Evolutionary conservation across 2,888 invertebrate species (phyloP).

Genomic region (Habroteleia sp.): DNA sequence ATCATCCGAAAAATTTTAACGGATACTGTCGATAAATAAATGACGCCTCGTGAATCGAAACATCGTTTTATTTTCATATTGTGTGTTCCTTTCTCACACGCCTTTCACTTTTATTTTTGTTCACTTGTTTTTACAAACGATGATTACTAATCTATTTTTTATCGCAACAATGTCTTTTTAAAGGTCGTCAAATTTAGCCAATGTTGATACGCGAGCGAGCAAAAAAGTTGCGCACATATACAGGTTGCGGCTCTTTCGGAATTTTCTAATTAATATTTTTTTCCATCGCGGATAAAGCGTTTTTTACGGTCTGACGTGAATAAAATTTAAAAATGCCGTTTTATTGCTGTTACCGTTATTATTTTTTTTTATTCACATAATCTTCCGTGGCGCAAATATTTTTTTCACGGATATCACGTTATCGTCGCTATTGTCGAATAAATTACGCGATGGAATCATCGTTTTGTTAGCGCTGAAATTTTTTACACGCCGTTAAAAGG

Average conservation of each 20-base stretch:
- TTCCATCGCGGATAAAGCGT: conserved; percentile 60
- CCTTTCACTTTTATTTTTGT: conserved; percentile 21
- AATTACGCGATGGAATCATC: conserved; percentile 45
- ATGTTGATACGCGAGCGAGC: conserved; percentile 27
- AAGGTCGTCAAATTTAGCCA: conserved; percentile 58
- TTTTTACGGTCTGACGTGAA: conserved; percentile 40
- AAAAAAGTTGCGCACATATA: conserved; percentile 15
- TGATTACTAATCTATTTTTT: conserved; percentile 71
- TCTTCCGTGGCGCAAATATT: conserved; percentile 24
- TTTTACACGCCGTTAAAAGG: conserved; percentile 31
- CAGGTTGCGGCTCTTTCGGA: conserved; percentile 67
- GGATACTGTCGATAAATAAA: conserved; percentile 12
- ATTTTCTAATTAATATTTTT: conserved; percentile 78
- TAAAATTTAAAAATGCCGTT: conserved; percentile 52
- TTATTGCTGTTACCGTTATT: conserved; percentile 36
- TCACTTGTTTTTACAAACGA: conserved; percentile 39
- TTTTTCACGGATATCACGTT: conserved; percentile 36
- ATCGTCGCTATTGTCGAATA: conserved; percentile 35
- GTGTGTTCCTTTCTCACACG: conserved; percentile 11
- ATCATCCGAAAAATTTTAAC: conserved; percentile 23
- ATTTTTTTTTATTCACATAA: conserved; percentile 38
- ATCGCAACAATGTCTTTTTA: conserved; percentile 62
- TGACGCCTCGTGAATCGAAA: background rate
- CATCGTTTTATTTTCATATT: conserved; percentile 25
- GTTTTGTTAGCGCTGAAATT: conserved; percentile 29